A percentile compares a stretch with the other conserved stretches of the same genome.
phyloP scores from a whole-genome alignment of 2,888 invertebrate species.

The Rhyacophila evoluta region DNA sequence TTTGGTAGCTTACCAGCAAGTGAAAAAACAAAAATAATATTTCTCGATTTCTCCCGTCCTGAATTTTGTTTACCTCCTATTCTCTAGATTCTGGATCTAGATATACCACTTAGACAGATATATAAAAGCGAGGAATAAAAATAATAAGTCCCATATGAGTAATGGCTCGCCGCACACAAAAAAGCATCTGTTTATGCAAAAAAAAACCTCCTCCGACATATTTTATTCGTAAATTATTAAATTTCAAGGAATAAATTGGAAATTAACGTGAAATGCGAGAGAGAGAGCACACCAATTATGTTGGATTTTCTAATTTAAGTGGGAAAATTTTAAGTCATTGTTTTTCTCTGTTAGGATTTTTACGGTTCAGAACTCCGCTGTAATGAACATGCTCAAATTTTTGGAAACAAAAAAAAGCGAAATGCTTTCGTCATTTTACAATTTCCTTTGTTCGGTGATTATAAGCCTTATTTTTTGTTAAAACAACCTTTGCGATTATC shows the following conservation, averaged over 20 bases:
- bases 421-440: conserved; percentile 17
- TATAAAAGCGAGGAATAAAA: neutral
- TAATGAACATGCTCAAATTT: conserved; percentile 3
- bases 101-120: too few relatives aligned
- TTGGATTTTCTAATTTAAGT: neutral
- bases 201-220: neutral
- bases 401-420: neutral
- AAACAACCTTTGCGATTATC: neutral
- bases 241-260: neutral
- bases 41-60: too few relatives aligned
- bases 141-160: neutral
- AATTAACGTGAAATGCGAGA: neutral
- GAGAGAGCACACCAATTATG: neutral
- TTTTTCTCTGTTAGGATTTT: conserved; percentile 11
- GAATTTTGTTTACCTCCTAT: too few relatives aligned
- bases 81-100: too few relatives aligned
- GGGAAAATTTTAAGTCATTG: neutral
- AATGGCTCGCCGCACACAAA: neutral
- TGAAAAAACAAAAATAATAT: too few relatives aligned
- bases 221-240: neutral
- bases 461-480: neutral
- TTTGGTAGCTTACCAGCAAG: too few relatives aligned
- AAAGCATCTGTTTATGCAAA: neutral
- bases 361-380: neutral
- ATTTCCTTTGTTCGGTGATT: conserved; percentile 22